phyloP scores from a whole-genome alignment of 2,113 vertebrate species.

The Drymodes brunneopygia region DNA sequence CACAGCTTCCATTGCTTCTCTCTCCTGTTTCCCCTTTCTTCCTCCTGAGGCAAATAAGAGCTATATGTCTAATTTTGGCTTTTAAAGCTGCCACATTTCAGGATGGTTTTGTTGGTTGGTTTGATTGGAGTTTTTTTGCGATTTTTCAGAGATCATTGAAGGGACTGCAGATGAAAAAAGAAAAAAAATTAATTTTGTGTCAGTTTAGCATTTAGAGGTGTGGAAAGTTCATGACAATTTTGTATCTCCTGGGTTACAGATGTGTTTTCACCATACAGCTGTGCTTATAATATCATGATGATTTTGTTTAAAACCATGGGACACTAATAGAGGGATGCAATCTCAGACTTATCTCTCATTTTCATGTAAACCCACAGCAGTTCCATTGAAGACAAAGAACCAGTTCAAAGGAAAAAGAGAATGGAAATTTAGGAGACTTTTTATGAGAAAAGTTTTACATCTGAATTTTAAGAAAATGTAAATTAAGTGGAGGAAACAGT shows the following conservation, averaged over 20 bases:
- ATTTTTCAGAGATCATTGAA: neutral
- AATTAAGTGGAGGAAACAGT: neutral
- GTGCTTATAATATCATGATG: neutral
- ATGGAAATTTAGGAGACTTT: neutral
- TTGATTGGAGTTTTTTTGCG: neutral
- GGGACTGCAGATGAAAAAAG: neutral
- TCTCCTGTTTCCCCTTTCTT: neutral
- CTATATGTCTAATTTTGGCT: neutral
- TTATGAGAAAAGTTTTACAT: neutral
- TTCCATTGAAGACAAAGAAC: neutral
- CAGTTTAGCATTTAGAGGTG: neutral
- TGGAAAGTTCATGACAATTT: neutral
- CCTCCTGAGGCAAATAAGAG: neutral
- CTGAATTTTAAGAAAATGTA: neutral
- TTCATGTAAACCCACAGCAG: neutral
- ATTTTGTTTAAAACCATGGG: neutral
- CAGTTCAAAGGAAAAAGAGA: neutral
- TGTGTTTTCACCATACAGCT: neutral
- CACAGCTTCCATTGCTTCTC: neutral
- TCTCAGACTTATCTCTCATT: neutral
- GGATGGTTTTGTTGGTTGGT: neutral
- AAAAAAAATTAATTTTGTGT: neutral
- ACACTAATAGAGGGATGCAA: neutral
- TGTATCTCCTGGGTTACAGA: neutral
- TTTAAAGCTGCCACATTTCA: neutral